Evolutionary conservation across 1,140 invertebrate genomes (phyloP).

Genomic region (Ceratitis capitata): DNA sequence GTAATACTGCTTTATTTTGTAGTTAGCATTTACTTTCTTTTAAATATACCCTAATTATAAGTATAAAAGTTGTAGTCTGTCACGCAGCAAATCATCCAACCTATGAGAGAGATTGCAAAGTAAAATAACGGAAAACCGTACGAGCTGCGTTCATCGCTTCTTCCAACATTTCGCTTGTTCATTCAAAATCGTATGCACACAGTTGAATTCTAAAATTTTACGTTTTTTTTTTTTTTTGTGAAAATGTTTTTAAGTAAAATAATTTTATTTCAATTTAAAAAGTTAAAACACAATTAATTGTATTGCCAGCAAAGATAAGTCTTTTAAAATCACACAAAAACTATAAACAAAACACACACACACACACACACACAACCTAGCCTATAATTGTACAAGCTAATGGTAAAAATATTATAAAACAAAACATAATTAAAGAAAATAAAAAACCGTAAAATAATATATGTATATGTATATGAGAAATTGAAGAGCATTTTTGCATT

Average conservation of each 20-base stretch:
- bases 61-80: background rate
- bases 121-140: background rate
- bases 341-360: background rate
- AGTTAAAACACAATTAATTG: background rate
- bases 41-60: background rate
- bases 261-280: background rate
- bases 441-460: background rate
- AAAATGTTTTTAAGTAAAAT: background rate
- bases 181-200: background rate
- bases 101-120: background rate
- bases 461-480: background rate
- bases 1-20: constrained; percentile 17
- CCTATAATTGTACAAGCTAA: background rate
- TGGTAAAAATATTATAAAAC: no score
- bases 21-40: background rate
- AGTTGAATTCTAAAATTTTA: background rate
- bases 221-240: background rate
- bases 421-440: background rate
- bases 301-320: background rate
- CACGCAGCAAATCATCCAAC: background rate
- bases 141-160: background rate
- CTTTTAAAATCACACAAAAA: background rate
- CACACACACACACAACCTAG: background rate
- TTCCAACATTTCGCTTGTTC: background rate
- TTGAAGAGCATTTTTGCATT: background rate